Conservation (phyloP, 2,888 invertebrate genomes). For the Agonopterix arenella region DNA sequence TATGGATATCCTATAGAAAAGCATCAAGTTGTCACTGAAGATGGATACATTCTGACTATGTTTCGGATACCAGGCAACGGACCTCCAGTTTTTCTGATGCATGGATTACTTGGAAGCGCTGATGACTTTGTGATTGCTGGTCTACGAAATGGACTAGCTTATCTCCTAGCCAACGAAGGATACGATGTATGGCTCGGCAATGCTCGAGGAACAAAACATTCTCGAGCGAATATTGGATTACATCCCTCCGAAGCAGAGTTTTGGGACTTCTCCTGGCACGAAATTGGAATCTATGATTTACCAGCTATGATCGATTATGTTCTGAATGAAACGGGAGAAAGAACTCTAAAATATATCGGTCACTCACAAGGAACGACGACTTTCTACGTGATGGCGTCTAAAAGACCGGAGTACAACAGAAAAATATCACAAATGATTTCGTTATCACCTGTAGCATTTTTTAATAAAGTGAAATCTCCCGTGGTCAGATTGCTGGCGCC, state of each 20-base stretch:
- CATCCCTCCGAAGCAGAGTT: constrained; percentile 57
- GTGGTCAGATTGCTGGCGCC: constrained; percentile 40
- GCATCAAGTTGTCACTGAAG: constrained; percentile 38
- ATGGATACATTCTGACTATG: constrained; percentile 42
- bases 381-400: constrained; percentile 76
- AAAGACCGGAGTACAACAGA: constrained; percentile 70
- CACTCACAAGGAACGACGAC: constrained; percentile 82
- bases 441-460: constrained; percentile 76
- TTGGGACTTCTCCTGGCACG: constrained; percentile 88
- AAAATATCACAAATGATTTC: constrained; percentile 75
- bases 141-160: constrained; percentile 43
- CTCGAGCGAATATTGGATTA: constrained; percentile 66
- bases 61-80: constrained; percentile 45
- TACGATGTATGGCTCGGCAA: constrained; percentile 90
- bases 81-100: constrained; percentile 47
- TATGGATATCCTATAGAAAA: constrained; percentile 40
- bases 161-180: constrained; percentile 75
- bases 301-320: constrained; percentile 88
- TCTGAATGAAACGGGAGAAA: constrained; percentile 63
- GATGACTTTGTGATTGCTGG: constrained; percentile 52
- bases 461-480: constrained; percentile 52
- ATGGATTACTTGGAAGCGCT: constrained; percentile 48
- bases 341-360: constrained; percentile 80
- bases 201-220: constrained; percentile 84
- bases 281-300: constrained; percentile 86